Evolutionary conservation across 2,797 vertebrate genomes (phyloP).

Genomic region (Oreortyx pictus): DNA sequence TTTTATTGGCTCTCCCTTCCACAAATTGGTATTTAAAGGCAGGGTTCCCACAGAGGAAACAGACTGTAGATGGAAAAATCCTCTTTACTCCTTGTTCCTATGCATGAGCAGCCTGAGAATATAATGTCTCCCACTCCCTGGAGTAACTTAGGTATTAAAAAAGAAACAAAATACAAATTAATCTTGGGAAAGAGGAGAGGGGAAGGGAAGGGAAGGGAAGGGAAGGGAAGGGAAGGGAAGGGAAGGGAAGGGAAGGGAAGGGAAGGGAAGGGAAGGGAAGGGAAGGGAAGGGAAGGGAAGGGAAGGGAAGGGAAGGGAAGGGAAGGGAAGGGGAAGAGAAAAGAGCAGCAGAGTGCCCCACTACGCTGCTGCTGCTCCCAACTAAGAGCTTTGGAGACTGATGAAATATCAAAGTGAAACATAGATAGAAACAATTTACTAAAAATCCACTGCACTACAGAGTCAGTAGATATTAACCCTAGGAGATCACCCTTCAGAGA

Average conservation of each 20-base stretch:
- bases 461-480: not conserved
- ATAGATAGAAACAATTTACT: not conserved
- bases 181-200: not conserved
- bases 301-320: too few species aligned
- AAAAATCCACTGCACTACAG: rapidly evolving
- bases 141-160: not conserved
- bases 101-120: not conserved
- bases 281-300: too few species aligned
- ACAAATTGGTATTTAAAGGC: not conserved
- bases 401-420: not conserved
- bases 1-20: not conserved
- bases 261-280: too few species aligned
- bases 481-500: not conserved
- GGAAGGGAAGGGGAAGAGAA: too few species aligned
- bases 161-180: not conserved
- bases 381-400: not conserved
- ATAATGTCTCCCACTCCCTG: not conserved
- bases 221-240: too few species aligned
- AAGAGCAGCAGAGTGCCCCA: too few species aligned
- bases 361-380: not conserved
- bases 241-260: too few species aligned
- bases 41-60: not conserved
- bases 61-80: not conserved
- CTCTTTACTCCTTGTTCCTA: not conserved
- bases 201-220: too few species aligned